phyloP scores from a whole-genome alignment of 2,797 vertebrate species.

The Clamator glandarius region DNA sequence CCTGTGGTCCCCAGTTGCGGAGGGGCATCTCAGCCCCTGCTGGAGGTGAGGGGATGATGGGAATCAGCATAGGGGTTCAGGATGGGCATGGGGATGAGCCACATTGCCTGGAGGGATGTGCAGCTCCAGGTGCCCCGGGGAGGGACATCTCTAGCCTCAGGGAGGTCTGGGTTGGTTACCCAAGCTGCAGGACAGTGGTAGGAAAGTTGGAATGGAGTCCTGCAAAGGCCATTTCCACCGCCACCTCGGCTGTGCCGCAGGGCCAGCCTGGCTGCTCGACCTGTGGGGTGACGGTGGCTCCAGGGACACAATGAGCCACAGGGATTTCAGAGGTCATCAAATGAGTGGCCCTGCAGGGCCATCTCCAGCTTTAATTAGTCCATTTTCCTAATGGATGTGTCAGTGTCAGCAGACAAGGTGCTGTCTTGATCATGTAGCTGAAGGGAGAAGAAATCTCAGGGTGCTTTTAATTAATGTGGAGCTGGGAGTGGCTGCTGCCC shows the following conservation, averaged over 20 bases:
- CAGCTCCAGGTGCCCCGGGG: background rate
- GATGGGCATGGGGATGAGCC: rapidly evolving
- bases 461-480: background rate
- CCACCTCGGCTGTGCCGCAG: rapidly evolving
- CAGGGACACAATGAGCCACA: rapidly evolving
- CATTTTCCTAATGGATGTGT: background rate
- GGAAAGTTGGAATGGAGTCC: background rate
- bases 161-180: rapidly evolving
- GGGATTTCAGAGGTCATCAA: background rate
- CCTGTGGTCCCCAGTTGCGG: background rate
- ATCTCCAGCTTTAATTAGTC: background rate
- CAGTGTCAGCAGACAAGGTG: background rate
- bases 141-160: rapidly evolving
- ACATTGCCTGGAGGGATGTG: background rate
- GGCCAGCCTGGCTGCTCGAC: background rate
- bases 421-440: background rate
- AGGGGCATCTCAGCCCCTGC: background rate
- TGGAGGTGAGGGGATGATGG: background rate
- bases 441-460: background rate
- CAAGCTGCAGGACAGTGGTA: background rate
- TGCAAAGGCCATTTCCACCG: background rate
- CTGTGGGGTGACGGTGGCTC: background rate
- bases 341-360: background rate
- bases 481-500: rapidly evolving
- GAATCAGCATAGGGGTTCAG: background rate